Evolutionary conservation across 2,797 vertebrate genomes (phyloP), one percentile per base, ranked within the genome.

Genomic region (Muscicapa comitata): DNA sequence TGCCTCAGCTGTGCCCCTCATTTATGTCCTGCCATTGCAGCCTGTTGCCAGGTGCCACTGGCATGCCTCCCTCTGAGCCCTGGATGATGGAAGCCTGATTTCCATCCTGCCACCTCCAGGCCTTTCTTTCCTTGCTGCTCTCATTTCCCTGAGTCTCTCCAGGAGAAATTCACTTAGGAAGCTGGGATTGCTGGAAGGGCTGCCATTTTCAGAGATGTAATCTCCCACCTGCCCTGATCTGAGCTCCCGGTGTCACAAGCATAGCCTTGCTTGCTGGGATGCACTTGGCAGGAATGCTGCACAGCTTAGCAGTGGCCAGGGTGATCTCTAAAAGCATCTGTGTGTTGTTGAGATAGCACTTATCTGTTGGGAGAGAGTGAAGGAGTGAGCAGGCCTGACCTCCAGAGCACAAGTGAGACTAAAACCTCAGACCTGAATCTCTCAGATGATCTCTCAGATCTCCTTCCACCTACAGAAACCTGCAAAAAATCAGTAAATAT

Each of bases 291-390:
- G 72, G 79, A 84, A 55, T 8, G 43, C 58, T 72, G 77, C 80
- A n/a, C 40, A 50, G 59, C 71, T 85, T 73, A 90, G 74, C 43
- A 48, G 51, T 43, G 86, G 43, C 51, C 86, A 88, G 76, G 93
- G 86, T 85, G 86, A 90, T 93, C 85, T 94, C 73, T 88, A 50
- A 93, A 86, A 85, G 75, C 94, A 92, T 89, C 89, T 91, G 12
- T 89, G 65, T 85, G 58, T 28, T 74, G 68, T 66, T 65, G 58
- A 80, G 94, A 93, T 94, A 88, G 51, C 2, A 23, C 61, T 95
- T 95, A 83, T 83, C 91, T 80, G 7, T 17, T 74, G 65, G 29
- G 57, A 74, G 33, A 88, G 35, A 90, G 62, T 13, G 67, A 62
- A 86, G 38, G 70, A 85, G 35, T 4, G 6, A 93, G 80, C 72